Conservation (phyloP, 2,888 invertebrate species). For the Panopea generosa region DNA sequence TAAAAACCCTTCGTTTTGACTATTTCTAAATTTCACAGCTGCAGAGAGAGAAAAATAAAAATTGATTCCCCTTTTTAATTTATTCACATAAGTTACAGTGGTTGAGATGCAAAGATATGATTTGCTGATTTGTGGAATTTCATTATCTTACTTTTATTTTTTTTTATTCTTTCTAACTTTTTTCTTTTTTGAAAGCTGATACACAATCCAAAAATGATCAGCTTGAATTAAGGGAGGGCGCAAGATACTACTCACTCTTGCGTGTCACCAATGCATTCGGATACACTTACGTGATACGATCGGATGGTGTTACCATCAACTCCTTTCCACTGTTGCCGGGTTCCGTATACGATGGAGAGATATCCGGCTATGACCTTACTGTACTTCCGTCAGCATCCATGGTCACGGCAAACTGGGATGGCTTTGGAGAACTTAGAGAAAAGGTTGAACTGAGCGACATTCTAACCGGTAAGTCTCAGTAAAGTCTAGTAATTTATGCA, state of each 20-base stretch:
- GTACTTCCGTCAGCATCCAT: slow-evolving; percentile 55
- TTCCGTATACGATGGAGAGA: slow-evolving; percentile 67
- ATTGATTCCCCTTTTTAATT: no score
- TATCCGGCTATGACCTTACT: slow-evolving; percentile 64
- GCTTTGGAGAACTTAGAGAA: slow-evolving; percentile 62
- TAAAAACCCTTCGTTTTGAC: no score
- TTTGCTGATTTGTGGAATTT: no score
- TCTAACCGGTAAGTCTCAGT: neutral
- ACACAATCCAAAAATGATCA: slow-evolving; percentile 66
- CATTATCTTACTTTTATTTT: no score
- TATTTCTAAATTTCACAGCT: no score
- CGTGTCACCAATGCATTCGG: slow-evolving; percentile 69
- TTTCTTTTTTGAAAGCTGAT: slow-evolving; percentile 5
- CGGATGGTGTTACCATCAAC: slow-evolving; percentile 72
- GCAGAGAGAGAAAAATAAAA: no score
- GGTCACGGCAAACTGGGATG: slow-evolving; percentile 74
- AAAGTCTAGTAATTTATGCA: no score
- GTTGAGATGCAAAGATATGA: no score
- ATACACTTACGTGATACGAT: slow-evolving; percentile 65
- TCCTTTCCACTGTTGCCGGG: slow-evolving; percentile 73
- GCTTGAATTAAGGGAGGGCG: slow-evolving; percentile 64
- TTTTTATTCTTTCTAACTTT: no score
- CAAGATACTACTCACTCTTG: slow-evolving; percentile 67
- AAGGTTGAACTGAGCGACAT: neutral
- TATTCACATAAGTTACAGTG: no score